phyloP scores from a whole-genome alignment of 2,888 invertebrate genomes.

The Ornithoptera priamus region DNA sequence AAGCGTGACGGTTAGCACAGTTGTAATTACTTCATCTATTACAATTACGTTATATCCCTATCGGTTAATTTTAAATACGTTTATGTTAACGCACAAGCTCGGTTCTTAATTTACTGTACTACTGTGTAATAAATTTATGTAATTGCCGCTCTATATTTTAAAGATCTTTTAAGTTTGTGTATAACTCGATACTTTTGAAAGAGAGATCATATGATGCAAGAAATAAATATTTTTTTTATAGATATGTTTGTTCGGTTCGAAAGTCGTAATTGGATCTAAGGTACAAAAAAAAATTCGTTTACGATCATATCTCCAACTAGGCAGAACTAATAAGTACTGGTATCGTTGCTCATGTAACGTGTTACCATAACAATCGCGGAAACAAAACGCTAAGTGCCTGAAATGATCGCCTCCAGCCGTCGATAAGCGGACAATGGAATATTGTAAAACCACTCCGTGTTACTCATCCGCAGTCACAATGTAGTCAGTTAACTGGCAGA shows the following conservation, averaged over 20 bases:
- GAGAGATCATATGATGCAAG: no score
- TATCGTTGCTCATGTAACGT: constrained; percentile 11
- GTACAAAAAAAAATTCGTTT: no score
- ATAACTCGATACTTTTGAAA: no score
- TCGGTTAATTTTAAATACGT: constrained; percentile 10
- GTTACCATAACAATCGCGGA: constrained; percentile 39
- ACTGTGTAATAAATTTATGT: no score
- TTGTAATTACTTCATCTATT: constrained; percentile 17
- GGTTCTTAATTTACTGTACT: no score
- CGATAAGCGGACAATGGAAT: constrained; percentile 45
- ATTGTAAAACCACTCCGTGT: constrained; percentile 35
- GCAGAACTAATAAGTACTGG: constrained; percentile 6
- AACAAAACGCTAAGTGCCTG: constrained; percentile 38
- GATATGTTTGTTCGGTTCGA: no score
- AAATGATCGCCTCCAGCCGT: constrained; percentile 36
- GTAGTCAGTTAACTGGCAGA: not conserved
- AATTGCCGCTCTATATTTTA: no score
- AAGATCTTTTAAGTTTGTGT: no score
- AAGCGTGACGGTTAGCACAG: no score
- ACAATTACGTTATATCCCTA: constrained; percentile 19
- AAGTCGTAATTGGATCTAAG: no score
- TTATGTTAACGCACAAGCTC: not conserved
- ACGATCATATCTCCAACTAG: no score
- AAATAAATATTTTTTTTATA: no score
- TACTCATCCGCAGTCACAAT: constrained; percentile 28